A percentile compares a stretch with the other conserved stretches of the same genome.
phyloP scores from a whole-genome alignment of 2,797 vertebrate genomes.

The Sandelia bainsii region DNA sequence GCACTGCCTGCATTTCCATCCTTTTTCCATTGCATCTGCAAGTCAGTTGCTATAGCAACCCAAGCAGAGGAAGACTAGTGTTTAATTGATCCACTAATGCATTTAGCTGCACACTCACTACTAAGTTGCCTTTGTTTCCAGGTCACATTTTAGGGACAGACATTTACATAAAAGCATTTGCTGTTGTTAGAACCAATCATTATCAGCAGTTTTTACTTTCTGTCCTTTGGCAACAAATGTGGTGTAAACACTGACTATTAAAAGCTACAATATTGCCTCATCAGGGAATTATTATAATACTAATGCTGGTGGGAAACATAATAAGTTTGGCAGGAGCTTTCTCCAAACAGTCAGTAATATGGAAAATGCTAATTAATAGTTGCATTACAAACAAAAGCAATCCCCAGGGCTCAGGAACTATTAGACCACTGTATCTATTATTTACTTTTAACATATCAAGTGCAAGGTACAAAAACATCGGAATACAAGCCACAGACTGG shows the following conservation, averaged over 20 bases:
- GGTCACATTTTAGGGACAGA: slow-evolving; percentile 93
- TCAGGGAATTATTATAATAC: slow-evolving; percentile 83
- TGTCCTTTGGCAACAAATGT: slow-evolving; percentile 91
- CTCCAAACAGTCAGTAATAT: slow-evolving; percentile 64
- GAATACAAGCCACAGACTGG: background rate
- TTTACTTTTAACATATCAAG: slow-evolving; percentile 42
- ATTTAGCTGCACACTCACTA: slow-evolving; percentile 92
- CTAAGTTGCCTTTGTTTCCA: slow-evolving; percentile 97
- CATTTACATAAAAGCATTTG: slow-evolving; percentile 98
- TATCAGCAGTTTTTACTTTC: slow-evolving; percentile 92
- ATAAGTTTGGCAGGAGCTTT: slow-evolving; percentile 72
- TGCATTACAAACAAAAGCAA: slow-evolving; percentile 72
- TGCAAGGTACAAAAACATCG: slow-evolving; percentile 18
- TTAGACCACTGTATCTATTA: slow-evolving; percentile 52
- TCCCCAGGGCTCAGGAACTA: slow-evolving; percentile 54
- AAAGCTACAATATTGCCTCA: slow-evolving; percentile 92
- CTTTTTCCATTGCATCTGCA: slow-evolving; percentile 76
- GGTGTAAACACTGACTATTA: slow-evolving; percentile 87
- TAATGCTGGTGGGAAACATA: slow-evolving; percentile 78
- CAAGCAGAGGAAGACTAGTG: slow-evolving; percentile 88
- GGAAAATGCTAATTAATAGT: slow-evolving; percentile 71
- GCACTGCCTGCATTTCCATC: slow-evolving; percentile 81
- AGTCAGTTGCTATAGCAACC: slow-evolving; percentile 93
- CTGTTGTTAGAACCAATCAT: slow-evolving; percentile 93
- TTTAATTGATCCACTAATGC: slow-evolving; percentile 99